Evolutionary conservation across 1,140 invertebrate genomes (phyloP), one percentile per base, ranked within the genome.

Genomic region (Papilio polytes): DNA sequence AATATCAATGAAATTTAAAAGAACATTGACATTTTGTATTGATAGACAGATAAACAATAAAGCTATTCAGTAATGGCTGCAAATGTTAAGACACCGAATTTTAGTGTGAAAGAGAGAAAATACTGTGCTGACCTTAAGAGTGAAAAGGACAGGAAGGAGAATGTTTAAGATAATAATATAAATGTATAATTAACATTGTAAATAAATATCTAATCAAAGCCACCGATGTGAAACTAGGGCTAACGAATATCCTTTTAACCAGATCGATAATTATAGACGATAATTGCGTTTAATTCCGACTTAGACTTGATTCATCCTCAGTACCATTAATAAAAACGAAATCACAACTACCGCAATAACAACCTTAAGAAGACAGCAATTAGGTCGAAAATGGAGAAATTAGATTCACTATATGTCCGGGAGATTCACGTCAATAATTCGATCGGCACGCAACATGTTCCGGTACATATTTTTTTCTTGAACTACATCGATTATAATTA

Each of bases 341-440:
- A 26, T 63, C 46, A 78, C 18, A 10, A 63, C 22, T 81, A 84
- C 15, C n/a, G 74, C 31, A 86, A 80, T 81, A 36, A 66, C 9
- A 13, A 56, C 82, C 82, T 81, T 85, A 80, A 80, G 48, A 74
- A 48, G 15, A 26, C 20, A 41, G n/a, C 12, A 73, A 10, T 73
- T 46, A 18, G 36, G 44, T 41, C 36, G 36, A 41, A 41, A 41
- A 41, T 41, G 0, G 36, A 18, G 72, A 18, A 20, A 48, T 31
- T 80, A 82, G 41, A 83, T 80, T 81, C 76, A 74, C 80, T 36
- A 22, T 46, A 70, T 88, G 82, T 93, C 91, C 91, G 87, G 93
- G 93, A 90, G 89, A 90, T 92, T 18, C 89, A 89, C 90, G 82
- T 88, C 87, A 86, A 92, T 92, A 93, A 92, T 84, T 92, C 89